Evolutionary conservation across 2,888 invertebrate genomes (phyloP), one percentile per base, ranked within the genome.

Genomic region (Mylabris sibirica): DNA sequence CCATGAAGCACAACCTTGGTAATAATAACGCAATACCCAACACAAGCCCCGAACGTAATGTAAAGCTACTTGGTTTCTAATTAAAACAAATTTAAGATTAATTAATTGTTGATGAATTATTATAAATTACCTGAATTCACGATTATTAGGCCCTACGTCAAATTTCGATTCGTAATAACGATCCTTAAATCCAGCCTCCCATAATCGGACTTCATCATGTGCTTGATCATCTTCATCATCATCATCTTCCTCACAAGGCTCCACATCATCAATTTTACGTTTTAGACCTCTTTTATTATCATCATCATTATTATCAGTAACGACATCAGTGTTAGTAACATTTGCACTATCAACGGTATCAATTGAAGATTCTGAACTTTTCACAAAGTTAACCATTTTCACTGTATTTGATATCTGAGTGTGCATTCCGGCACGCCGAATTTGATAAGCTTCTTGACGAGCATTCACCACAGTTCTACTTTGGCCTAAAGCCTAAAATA

Each of bases 1-100:
- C 99, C 99, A 99, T 20, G 96, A 97, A 41, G 97, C 95, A 87
- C 99, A 99, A 64, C 99, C 99, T 89, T 99, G 99, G 87, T 99
- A 99, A 86, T 99, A 99, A 87, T 99, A 99, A 76, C 95, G 91
- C 34, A 99, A 87, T 66, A 99, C 99, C 99, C 99, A 99, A 86
- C 97, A 97, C 63, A 99, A 88, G 0, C 99, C 99, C 64, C 94
- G 90, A 3, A 98, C 97, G 87, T 99, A 99, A 82, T 98, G 97
- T 62, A 94, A 87, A 2, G 96, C 97, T 53, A 99, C 98, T 77
- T 92, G 92, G 83, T 94, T 92, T 76, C 91, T 90, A 65, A 35
- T 81, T 66, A 30, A 68, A 41, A 62, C 65, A 17, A 44, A 11
- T 20, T 62, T n/a, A n/a, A n/a, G n/a, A n/a, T 35, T 59, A 44